Evolutionary conservation across 2,888 invertebrate species (phyloP).

Genomic region (Cryptocheilus praepositus): DNA sequence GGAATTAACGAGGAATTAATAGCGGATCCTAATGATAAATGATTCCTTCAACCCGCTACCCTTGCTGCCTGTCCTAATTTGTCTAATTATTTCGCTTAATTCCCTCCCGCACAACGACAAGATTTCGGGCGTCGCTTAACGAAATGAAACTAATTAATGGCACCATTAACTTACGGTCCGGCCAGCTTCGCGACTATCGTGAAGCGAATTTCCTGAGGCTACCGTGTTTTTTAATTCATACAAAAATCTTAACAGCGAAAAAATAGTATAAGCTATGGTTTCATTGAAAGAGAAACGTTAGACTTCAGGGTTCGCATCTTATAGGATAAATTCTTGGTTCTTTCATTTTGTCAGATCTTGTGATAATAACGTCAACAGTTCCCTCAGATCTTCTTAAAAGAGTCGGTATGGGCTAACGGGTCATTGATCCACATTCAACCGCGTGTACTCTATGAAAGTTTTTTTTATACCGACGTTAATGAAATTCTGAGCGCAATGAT

Average conservation of each 20-base stretch:
- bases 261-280: too few species aligned
- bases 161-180: slow-evolving; percentile 64
- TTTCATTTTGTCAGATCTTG: too few species aligned
- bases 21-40: slow-evolving; percentile 74
- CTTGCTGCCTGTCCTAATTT: slow-evolving; percentile 71
- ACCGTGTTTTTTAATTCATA: not conserved
- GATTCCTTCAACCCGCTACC: slow-evolving; percentile 64
- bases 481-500: slow-evolving; percentile 3
- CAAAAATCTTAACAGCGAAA: too few species aligned
- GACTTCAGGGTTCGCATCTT: too few species aligned
- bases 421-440: too few species aligned
- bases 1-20: slow-evolving; percentile 75
- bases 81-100: slow-evolving; percentile 75
- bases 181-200: slow-evolving; percentile 38
- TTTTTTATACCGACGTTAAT: too few species aligned
- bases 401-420: too few species aligned
- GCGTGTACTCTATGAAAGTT: too few species aligned
- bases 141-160: slow-evolving; percentile 74
- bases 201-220: slow-evolving; percentile 4
- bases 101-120: slow-evolving; percentile 67
- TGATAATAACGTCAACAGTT: not conserved
- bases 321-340: too few species aligned
- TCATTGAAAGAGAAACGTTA: too few species aligned
- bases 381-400: not conserved
- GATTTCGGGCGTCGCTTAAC: slow-evolving; percentile 68